A percentile compares a stretch with the other conserved stretches of the same genome.
phyloP scores from a whole-genome alignment of 2,113 vertebrate species.

The Urocitellus parryii region DNA sequence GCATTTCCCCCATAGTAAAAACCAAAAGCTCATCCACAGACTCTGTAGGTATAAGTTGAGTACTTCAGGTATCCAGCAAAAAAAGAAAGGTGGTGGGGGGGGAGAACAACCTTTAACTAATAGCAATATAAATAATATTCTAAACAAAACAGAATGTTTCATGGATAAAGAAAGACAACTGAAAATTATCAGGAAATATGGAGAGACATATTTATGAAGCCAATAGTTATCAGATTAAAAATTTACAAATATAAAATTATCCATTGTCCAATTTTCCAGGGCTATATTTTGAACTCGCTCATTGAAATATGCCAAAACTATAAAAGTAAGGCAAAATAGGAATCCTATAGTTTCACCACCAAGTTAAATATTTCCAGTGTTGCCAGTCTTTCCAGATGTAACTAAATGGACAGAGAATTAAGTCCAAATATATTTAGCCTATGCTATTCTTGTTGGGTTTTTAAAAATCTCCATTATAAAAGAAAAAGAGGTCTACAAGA shows the following conservation, averaged over 20 bases:
- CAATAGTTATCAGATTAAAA: neutral
- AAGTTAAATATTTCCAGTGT: neutral
- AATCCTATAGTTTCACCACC: slow-evolving; percentile 23
- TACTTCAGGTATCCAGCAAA: neutral
- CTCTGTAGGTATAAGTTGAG: neutral
- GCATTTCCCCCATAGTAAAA: neutral
- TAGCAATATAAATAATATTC: neutral
- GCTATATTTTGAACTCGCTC: slow-evolving; percentile 21
- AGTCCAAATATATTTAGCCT: neutral
- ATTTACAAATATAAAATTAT: neutral
- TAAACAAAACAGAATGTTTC: neutral
- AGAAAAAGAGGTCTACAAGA: slow-evolving; percentile 24
- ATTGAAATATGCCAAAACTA: slow-evolving; percentile 28
- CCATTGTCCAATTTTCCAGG: neutral
- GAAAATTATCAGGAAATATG: neutral
- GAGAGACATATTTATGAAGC: neutral
- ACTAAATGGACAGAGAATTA: slow-evolving; percentile 1
- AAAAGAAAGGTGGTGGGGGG: neutral
- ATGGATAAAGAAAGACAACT: neutral
- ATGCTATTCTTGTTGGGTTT: neutral
- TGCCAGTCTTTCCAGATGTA: slow-evolving; percentile 26
- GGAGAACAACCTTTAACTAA: neutral
- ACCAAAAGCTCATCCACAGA: neutral
- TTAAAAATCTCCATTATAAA: slow-evolving; percentile 54
- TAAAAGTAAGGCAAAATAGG: slow-evolving; percentile 38